phyloP scores from a whole-genome alignment of 2,113 vertebrate genomes.

The Pachyramphus minor region DNA sequence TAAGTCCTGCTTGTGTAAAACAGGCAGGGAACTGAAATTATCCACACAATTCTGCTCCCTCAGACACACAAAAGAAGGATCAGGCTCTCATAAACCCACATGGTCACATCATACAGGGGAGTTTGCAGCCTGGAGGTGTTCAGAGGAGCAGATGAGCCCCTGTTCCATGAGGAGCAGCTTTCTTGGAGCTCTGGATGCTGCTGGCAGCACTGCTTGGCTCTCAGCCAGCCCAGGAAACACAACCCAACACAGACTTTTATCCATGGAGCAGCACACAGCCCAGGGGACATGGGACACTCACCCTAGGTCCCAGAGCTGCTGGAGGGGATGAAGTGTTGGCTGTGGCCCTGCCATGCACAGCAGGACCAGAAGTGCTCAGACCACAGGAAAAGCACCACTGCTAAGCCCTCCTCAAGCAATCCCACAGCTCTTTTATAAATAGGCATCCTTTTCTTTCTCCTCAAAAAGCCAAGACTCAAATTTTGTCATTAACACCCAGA shows the following conservation, averaged over 20 bases:
- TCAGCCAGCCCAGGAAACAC: not conserved
- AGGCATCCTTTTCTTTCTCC: not conserved
- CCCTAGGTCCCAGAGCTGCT: not conserved
- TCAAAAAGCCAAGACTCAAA: not conserved
- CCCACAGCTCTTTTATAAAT: not conserved
- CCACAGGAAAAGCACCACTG: not conserved
- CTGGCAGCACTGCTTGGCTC: fast-evolving
- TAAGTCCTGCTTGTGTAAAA: not conserved
- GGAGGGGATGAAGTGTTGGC: not conserved
- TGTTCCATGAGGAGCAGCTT: not conserved
- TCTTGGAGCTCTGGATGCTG: not conserved
- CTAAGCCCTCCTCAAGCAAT: not conserved
- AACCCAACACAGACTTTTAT: fast-evolving
- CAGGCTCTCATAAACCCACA: not conserved
- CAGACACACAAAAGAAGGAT: not conserved
- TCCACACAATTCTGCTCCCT: not conserved
- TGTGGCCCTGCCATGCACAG: not conserved
- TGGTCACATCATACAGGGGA: fast-evolving
- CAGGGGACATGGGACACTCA: not conserved
- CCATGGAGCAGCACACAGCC: fast-evolving
- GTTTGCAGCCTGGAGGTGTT: not conserved
- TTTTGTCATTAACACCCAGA: not conserved
- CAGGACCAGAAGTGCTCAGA: not conserved
- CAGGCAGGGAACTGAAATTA: not conserved
- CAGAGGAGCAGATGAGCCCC: not conserved